Conservation (phyloP, 2,113 vertebrate genomes). For the Chunga burmeisteri region DNA sequence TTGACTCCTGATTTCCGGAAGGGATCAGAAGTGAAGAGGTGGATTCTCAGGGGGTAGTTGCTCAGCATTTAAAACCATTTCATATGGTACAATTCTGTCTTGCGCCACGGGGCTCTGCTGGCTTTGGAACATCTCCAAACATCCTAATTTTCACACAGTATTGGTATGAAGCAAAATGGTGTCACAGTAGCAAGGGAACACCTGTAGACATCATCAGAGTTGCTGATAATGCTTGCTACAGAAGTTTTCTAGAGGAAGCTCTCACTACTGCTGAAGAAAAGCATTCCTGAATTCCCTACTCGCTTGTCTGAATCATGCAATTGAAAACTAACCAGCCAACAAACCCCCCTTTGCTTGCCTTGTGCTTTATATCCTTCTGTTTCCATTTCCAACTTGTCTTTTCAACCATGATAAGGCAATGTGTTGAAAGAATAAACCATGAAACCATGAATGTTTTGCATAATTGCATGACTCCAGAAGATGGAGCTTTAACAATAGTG, state of each 20-base stretch:
- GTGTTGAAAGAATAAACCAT: neutral
- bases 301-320: accelerated
- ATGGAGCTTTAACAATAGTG: neutral
- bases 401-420: neutral
- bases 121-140: neutral
- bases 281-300: neutral
- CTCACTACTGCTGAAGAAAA: neutral
- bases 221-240: neutral
- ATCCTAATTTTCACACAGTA: neutral
- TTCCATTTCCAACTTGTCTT: neutral
- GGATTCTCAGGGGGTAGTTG: neutral
- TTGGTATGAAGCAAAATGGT: neutral
- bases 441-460: neutral
- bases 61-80: neutral
- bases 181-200: neutral
- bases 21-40: neutral
- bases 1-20: neutral
- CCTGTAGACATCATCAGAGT: neutral
- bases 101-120: neutral
- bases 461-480: constrained; percentile 22
- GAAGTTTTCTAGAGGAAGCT: neutral
- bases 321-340: neutral
- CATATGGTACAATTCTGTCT: neutral
- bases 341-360: neutral
- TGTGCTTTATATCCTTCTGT: neutral